phyloP scores from a whole-genome alignment of 1,140 invertebrate genomes.

The Branchinecta lynchi region DNA sequence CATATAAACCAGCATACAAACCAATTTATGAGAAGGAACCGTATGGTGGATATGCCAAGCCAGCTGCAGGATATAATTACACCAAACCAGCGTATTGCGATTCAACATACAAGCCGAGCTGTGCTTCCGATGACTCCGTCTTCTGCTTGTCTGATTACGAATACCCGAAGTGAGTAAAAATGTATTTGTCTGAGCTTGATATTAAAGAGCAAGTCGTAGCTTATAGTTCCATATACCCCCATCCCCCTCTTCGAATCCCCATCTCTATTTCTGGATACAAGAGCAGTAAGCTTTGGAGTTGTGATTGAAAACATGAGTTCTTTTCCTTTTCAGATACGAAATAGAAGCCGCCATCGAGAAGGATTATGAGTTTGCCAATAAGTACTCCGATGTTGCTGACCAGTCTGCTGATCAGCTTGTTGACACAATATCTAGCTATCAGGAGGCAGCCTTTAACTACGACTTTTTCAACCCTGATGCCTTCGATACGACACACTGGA shows the following conservation, averaged over 20 bases:
- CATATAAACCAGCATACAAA: slow-evolving; percentile 2
- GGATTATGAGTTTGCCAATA: slow-evolving; percentile 25
- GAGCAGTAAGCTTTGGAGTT: too few species aligned
- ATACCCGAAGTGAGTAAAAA: background rate
- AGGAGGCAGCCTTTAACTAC: slow-evolving; percentile 26
- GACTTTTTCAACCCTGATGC: slow-evolving; percentile 23
- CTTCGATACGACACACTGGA: slow-evolving; percentile 20
- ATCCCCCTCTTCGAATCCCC: too few species aligned
- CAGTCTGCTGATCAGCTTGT: slow-evolving; percentile 27
- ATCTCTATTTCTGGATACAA: too few species aligned
- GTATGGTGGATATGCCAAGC: too few species aligned
- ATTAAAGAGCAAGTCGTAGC: too few species aligned
- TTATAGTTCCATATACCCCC: too few species aligned
- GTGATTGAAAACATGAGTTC: background rate
- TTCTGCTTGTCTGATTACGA: background rate
- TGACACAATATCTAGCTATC: slow-evolving; percentile 22
- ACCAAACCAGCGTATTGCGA: background rate
- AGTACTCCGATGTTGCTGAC: slow-evolving; percentile 25
- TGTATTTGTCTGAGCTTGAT: too few species aligned
- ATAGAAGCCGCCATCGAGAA: slow-evolving; percentile 22
- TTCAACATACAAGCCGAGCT: background rate
- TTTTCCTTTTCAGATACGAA: slow-evolving; percentile 20
- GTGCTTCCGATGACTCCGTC: background rate
- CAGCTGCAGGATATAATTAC: background rate
- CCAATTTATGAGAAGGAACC: background rate